Percentiles rank a stretch among this genome's conserved stretches.
These are phyloP conservation scores for Kryptolebias ocellatus DNA, from an alignment of 2,797 vertebrate species.

Conservation along the genomic window DNA sequence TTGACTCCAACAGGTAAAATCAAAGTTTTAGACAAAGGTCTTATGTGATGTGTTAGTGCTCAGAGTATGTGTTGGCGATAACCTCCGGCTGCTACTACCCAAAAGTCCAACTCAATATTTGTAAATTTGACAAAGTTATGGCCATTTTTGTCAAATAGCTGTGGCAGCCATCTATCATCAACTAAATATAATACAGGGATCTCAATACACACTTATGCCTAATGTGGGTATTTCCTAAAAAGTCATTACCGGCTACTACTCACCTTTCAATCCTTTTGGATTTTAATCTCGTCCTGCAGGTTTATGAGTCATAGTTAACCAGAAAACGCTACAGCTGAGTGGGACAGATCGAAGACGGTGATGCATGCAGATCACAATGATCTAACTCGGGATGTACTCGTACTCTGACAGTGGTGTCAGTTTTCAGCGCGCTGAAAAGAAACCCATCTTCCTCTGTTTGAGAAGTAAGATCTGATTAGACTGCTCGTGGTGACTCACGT, in stretches of 20 bases:
- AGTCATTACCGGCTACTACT: slow-evolving; percentile 6
- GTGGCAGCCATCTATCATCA: slow-evolving; percentile 1
- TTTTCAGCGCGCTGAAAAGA: slow-evolving; percentile 2
- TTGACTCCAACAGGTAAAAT: no score
- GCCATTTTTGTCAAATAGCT: no score
- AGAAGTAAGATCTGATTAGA: slow-evolving; percentile 18
- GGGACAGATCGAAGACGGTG: slow-evolving; percentile 17
- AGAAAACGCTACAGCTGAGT: slow-evolving; percentile 4
- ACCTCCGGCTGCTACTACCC: no score
- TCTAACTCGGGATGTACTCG: neutral
- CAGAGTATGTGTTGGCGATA: no score
- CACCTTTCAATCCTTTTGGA: slow-evolving; percentile 24
- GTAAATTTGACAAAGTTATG: no score
- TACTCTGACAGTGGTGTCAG: slow-evolving; percentile 7
- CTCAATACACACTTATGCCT: slow-evolving; percentile 4
- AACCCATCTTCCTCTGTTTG: slow-evolving; percentile 27
- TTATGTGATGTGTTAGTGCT: no score
- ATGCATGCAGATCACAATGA: slow-evolving; percentile 17
- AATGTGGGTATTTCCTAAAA: slow-evolving; percentile 19
- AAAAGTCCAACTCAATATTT: no score
- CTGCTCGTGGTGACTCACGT: slow-evolving; percentile 38
- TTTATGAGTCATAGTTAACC: slow-evolving; percentile 38
- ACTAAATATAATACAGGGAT: slow-evolving; percentile 3
- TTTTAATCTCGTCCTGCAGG: slow-evolving; percentile 33
- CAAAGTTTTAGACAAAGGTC: no score